Percentiles rank a stretch among this genome's conserved stretches.
These are phyloP conservation scores for Aptenodytes forsteri DNA, from an alignment of 2,113 vertebrate genomes.

Conservation along the genomic window DNA sequence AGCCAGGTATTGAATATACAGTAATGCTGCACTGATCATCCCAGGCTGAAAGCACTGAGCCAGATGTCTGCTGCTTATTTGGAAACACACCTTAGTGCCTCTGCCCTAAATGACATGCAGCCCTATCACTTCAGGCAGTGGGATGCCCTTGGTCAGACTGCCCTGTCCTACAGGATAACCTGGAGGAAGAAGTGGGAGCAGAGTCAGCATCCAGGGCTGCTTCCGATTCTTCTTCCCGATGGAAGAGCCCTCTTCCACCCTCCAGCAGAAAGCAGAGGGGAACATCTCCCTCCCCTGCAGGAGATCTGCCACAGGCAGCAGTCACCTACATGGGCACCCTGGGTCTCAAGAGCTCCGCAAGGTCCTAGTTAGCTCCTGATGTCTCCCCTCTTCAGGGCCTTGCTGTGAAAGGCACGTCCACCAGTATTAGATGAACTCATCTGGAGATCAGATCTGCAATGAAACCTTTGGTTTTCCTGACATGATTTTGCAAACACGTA, in stretches of 20 bases:
- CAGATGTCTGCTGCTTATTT: neutral
- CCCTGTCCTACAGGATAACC: neutral
- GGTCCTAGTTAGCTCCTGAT: neutral
- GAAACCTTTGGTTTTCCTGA: neutral
- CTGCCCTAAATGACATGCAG: neutral
- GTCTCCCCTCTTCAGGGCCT: neutral
- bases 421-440: neutral
- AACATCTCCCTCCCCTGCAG: neutral
- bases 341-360: neutral
- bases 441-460: neutral
- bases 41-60: neutral
- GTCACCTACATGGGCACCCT: accelerated
- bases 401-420: neutral
- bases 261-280: neutral
- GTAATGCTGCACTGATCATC: neutral
- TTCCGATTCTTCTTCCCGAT: neutral
- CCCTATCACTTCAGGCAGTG: neutral
- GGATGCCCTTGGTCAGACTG: neutral
- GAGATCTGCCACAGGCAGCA: neutral
- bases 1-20: neutral
- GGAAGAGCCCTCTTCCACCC: neutral
- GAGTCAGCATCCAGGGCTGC: neutral
- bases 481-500: accelerated
- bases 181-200: neutral
- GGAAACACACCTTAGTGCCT: neutral